Percentiles rank a stretch among this genome's conserved stretches.
These are phyloP conservation scores for Halictus ligatus DNA, from an alignment of 2,888 invertebrate species.

Conservation along the genomic window DNA sequence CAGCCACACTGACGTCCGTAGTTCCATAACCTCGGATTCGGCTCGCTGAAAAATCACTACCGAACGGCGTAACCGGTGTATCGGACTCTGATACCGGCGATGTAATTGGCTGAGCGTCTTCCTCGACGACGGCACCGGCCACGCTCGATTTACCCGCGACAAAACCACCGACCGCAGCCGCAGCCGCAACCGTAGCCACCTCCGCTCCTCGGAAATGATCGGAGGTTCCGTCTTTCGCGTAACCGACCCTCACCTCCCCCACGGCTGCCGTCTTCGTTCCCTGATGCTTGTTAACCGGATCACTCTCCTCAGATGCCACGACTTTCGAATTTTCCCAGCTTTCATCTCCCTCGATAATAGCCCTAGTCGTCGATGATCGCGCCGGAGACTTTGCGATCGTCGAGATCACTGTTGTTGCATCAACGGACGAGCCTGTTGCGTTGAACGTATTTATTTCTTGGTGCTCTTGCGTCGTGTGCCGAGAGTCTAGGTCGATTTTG, in stretches of 20 bases:
- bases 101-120: neutral
- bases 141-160: neutral
- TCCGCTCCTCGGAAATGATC: neutral
- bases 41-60: neutral
- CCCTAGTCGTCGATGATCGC: neutral
- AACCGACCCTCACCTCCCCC: neutral
- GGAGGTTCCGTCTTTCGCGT: neutral
- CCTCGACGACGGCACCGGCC: neutral
- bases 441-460: neutral
- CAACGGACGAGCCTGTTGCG: neutral
- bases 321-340: neutral
- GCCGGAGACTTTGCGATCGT: neutral
- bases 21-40: neutral
- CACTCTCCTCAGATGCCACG: neutral
- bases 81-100: conserved; percentile 1
- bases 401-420: neutral
- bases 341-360: neutral
- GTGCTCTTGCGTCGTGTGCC: neutral
- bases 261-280: neutral
- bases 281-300: neutral
- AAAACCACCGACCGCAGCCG: neutral
- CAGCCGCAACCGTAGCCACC: neutral
- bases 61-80: neutral
- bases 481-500: too few species aligned
- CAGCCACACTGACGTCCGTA: neutral